Conservation (phyloP, 2,888 invertebrate species). For the Pomacea canaliculata region DNA sequence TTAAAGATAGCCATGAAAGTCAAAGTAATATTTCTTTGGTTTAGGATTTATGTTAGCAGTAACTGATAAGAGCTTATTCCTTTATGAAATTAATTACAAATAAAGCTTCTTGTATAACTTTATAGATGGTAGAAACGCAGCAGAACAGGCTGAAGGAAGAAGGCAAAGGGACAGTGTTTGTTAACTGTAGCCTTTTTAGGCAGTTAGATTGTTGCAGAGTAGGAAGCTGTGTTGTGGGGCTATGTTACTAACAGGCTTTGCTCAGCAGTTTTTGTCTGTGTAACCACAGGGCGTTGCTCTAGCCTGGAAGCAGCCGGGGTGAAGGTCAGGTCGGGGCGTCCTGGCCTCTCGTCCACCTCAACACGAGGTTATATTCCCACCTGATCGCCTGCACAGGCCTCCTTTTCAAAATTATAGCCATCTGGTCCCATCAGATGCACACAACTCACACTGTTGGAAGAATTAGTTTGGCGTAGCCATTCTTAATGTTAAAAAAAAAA, state of each 20-base stretch:
- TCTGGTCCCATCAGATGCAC: constrained; percentile 19
- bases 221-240: not conserved
- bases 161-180: not conserved
- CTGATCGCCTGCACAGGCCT: constrained; percentile 12
- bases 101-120: not conserved
- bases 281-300: constrained; percentile 53
- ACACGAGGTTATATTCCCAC: constrained; percentile 34
- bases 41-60: no score
- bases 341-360: constrained; percentile 25
- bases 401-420: constrained; percentile 6
- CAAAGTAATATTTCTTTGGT: no score
- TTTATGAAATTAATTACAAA: no score
- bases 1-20: not conserved
- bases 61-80: not conserved
- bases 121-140: no score
- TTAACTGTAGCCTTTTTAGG: not conserved
- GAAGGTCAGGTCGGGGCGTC: constrained; percentile 24
- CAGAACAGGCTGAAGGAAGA: no score
- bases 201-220: not conserved
- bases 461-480: no score
- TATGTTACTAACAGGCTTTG: constrained; percentile 11
- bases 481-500: no score
- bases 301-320: constrained; percentile 33
- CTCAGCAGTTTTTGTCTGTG: constrained; percentile 30
- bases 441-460: no score